Percentiles rank a stretch among this genome's conserved stretches.
These are phyloP conservation scores for Tiliacea aurago DNA, from an alignment of 2,888 invertebrate species.

Conservation along the genomic window DNA sequence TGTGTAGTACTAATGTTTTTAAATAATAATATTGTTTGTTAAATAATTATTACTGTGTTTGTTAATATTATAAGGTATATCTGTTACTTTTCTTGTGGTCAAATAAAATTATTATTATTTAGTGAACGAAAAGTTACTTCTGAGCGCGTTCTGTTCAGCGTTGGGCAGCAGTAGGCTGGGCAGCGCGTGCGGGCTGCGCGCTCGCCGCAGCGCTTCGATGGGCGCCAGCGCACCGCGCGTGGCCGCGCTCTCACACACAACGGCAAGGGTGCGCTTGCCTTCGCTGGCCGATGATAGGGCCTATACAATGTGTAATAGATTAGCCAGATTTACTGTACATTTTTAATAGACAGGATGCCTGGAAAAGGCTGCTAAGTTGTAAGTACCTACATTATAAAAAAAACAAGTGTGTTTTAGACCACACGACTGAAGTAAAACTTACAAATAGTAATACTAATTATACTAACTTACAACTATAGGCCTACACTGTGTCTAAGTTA, in stretches of 20 bases:
- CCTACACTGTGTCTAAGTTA: too few relatives aligned
- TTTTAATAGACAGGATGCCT: background rate
- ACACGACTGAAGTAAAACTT: too few relatives aligned
- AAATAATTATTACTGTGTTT: too few relatives aligned
- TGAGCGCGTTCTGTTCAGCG: conserved; percentile 68
- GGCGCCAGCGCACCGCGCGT: conserved; percentile 66
- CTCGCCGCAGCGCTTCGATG: conserved; percentile 77
- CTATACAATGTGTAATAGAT: conserved; percentile 56
- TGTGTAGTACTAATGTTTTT: background rate
- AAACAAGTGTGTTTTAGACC: too few relatives aligned
- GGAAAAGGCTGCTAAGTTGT: too few relatives aligned
- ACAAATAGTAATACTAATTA: too few relatives aligned
- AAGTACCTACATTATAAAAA: too few relatives aligned
- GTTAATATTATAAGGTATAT: too few relatives aligned
- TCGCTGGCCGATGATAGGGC: conserved; percentile 76
- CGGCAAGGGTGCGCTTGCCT: conserved; percentile 74
- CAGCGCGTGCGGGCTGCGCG: conserved; percentile 70
- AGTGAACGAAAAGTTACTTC: conserved; percentile 67
- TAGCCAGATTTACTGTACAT: background rate
- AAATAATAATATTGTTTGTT: too few relatives aligned
- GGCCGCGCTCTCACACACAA: conserved; percentile 73
- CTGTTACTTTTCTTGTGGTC: too few relatives aligned
- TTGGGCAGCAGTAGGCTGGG: conserved; percentile 72
- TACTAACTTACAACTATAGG: too few relatives aligned
- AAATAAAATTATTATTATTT: background rate